Evolutionary conservation across 2,797 vertebrate genomes (phyloP), one percentile per base, ranked within the genome.

Genomic region (Antennarius maculatus): DNA sequence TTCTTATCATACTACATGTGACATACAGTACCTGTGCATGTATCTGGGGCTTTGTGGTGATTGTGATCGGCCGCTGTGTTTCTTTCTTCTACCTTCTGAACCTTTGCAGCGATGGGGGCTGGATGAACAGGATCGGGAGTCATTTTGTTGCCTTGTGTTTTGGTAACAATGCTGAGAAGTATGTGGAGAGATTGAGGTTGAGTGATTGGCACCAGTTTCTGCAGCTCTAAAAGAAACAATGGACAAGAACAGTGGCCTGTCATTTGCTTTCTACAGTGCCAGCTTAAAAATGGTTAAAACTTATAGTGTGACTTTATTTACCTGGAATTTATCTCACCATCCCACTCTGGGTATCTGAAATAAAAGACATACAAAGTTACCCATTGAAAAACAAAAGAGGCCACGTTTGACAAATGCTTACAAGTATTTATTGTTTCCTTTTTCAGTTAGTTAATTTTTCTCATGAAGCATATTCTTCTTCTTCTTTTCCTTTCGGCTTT

Each of bases 281-380:
- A 42, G 9, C 3, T 42, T 42, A 42, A 42, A 42, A 43, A n/a
- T n/a, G 31, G 41, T 14, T 49, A n/a, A 18, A 34, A 23, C 1
- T 0, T 9, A 1, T 7, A 23, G 8, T 15, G 7, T 23, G n/a
- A 60, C 2, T 28, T 28, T 5, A 59, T 66, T 82, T 94, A 96
- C 97, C 95, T 95, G 34, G 89, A 62, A 16, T 89, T 70, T 3
- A 93, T 85, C 61, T 95, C 93, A 0, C 94, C 95, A 82, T 96
- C 94, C 96, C 96, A 98, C 0, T 96, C 92, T 0, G 96, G 96
- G 52, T 94, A 97, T 51, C 96, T 97, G 86, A 50, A n/a, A 18
- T 9, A 46, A 37, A 60, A 70, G 8, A 47, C 52, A 53, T 52
- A 11, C 0, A 53, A 28, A 83, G 1, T 56, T 28, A 59, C 5